Evolutionary conservation across 2,888 invertebrate species (phyloP).

Genomic region (Drosophila acutilabella): DNA sequence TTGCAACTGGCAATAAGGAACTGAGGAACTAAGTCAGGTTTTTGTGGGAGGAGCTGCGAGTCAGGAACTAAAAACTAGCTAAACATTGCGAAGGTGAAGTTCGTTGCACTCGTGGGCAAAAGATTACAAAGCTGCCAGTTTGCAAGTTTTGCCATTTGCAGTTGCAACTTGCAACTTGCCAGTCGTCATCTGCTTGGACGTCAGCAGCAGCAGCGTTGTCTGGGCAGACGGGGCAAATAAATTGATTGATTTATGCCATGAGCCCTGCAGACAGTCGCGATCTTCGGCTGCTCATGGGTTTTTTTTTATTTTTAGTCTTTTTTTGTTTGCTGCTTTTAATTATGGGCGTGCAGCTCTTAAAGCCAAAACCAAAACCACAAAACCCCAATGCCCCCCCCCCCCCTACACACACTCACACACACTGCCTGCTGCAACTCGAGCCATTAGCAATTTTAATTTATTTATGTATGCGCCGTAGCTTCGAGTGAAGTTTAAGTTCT

Average conservation of each 20-base stretch:
- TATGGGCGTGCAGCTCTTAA: constrained; percentile 68
- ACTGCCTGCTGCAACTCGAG: constrained; percentile 14
- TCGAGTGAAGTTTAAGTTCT: constrained; percentile 40
- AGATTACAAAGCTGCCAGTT: constrained; percentile 30
- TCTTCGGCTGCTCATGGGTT: constrained; percentile 36
- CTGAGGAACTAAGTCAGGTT: constrained; percentile 35
- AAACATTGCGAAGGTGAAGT: constrained; percentile 57
- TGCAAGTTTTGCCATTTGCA: constrained; percentile 9
- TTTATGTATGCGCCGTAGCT: constrained; percentile 71
- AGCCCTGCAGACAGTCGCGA: constrained; percentile 52
- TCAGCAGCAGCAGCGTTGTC: constrained; percentile 25
- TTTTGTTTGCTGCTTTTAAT: constrained; percentile 68
- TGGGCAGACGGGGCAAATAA: constrained; percentile 64
- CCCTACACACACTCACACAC: not conserved
- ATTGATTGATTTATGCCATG: constrained; percentile 80
- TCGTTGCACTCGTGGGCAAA: constrained; percentile 63
- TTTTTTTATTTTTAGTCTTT: constrained; percentile 34
- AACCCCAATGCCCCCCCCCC: constrained; percentile 1
- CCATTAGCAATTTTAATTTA: constrained; percentile 81
- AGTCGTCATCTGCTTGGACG: constrained; percentile 23
- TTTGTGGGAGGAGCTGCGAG: constrained; percentile 36
- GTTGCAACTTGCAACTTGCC: constrained; percentile 8
- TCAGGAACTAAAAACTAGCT: constrained; percentile 55
- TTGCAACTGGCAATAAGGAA: constrained; percentile 17
- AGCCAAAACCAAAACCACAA: constrained; percentile 37